These are phyloP conservation scores for Matsumurasca onukii DNA, from an alignment of 1,140 invertebrate species.

Conservation along the genomic window DNA sequence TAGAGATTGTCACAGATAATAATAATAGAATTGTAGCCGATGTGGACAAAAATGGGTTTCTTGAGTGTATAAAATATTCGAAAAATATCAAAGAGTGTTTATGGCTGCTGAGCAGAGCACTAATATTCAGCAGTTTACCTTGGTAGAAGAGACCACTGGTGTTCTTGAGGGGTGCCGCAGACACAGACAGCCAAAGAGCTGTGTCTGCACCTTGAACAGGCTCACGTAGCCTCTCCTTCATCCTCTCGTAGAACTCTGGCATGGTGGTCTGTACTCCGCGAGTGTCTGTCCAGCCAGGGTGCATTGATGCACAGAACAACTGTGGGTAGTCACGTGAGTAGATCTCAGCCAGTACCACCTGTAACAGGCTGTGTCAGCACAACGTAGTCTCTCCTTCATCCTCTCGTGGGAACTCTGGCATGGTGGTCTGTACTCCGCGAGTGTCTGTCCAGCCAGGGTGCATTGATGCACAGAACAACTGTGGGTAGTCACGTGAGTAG, in stretches of 20 bases:
- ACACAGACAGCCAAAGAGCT: constrained; percentile 53
- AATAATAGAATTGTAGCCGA: too few species aligned
- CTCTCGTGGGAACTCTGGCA: constrained; percentile 53
- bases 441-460: constrained; percentile 58
- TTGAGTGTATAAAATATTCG: too few species aligned
- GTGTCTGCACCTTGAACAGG: constrained; percentile 55
- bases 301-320: constrained; percentile 54
- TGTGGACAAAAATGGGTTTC: too few species aligned
- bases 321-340: constrained; percentile 50
- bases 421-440: constrained; percentile 49
- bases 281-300: constrained; percentile 57
- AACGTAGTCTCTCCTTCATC: constrained; percentile 52
- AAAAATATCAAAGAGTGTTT: background rate
- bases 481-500: constrained; percentile 50
- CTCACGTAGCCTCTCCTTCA: constrained; percentile 51
- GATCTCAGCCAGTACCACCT: constrained; percentile 48
- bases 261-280: constrained; percentile 51
- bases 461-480: constrained; percentile 53
- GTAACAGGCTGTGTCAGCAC: constrained; percentile 52
- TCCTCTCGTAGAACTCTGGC: constrained; percentile 53
- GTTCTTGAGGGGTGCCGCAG: constrained; percentile 46
- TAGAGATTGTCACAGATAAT: too few species aligned
- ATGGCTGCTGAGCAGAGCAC: background rate
- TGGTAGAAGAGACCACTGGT: constrained; percentile 53
- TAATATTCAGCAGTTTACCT: constrained; percentile 42